phyloP scores from a whole-genome alignment of 2,113 vertebrate genomes.

The Notothenia rossii region DNA sequence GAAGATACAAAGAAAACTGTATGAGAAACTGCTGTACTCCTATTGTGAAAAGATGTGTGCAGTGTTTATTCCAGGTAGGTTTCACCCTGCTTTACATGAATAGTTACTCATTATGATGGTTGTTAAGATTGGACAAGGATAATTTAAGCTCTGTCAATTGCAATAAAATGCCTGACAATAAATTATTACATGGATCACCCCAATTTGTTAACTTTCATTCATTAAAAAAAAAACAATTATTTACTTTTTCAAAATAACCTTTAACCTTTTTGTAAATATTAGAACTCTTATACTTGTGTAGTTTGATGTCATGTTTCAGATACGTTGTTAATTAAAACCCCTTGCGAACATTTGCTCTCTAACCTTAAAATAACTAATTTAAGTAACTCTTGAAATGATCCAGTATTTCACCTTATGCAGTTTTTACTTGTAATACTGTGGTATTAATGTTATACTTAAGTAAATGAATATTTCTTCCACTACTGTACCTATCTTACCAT shows the following conservation, averaged over 20 bases:
- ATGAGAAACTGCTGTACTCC: constrained; percentile 63
- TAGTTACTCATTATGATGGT: constrained; percentile 21
- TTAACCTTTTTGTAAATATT: not conserved
- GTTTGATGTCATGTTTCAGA: not conserved
- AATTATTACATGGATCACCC: constrained; percentile 61
- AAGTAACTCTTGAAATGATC: not conserved
- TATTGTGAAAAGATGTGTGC: constrained; percentile 54
- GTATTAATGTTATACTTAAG: no score
- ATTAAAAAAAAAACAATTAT: not conserved
- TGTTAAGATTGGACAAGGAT: constrained; percentile 19
- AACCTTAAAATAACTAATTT: not conserved
- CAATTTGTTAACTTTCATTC: not conserved
- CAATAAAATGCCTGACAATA: constrained; percentile 54
- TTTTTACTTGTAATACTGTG: no score
- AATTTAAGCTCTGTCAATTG: constrained; percentile 61
- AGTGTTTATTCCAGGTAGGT: constrained; percentile 35
- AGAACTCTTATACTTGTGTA: not conserved
- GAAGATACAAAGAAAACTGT: constrained; percentile 69
- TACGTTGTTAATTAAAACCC: not conserved
- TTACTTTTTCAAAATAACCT: not conserved
- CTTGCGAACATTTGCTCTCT: not conserved
- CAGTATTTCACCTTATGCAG: not conserved
- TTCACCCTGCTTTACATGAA: constrained; percentile 31
- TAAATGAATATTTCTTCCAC: no score
- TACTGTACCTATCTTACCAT: no score